Conservation (phyloP, 2,113 vertebrate genomes). For the Triplophysa tibetana region DNA sequence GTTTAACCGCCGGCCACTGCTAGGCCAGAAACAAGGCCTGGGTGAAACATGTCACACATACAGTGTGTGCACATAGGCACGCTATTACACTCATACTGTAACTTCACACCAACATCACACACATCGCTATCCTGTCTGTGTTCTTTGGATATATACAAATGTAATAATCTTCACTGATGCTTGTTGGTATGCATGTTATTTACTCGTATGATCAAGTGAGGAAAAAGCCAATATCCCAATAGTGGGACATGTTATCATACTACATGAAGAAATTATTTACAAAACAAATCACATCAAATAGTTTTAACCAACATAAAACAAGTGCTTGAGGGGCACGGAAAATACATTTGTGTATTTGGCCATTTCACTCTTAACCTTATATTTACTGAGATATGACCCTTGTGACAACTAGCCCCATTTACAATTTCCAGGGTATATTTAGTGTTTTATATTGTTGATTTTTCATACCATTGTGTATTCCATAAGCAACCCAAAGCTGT, state of each 20-base stretch:
- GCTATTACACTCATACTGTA: slow-evolving; percentile 9
- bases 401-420: not conserved
- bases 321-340: too few relatives aligned
- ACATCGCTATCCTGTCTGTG: not conserved
- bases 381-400: not conserved
- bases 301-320: too few relatives aligned
- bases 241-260: too few relatives aligned
- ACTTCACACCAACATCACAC: slow-evolving; percentile 23
- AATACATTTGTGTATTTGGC: too few relatives aligned
- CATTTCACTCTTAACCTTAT: not conserved
- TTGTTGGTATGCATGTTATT: too few relatives aligned
- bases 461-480: not conserved
- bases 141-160: not conserved
- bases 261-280: too few relatives aligned
- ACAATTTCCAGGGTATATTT: not conserved
- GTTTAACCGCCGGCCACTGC: slow-evolving; percentile 74
- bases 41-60: slow-evolving; percentile 30
- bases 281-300: too few relatives aligned
- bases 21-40: slow-evolving; percentile 33
- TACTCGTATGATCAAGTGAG: too few relatives aligned
- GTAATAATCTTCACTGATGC: not conserved
- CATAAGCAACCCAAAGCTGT: not conserved
- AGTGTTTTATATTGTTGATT: not conserved
- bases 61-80: slow-evolving; percentile 14
- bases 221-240: too few relatives aligned